These are phyloP conservation scores for Pachycephala philippinensis DNA, from an alignment of 2,113 vertebrate species.

Conservation along the genomic window DNA sequence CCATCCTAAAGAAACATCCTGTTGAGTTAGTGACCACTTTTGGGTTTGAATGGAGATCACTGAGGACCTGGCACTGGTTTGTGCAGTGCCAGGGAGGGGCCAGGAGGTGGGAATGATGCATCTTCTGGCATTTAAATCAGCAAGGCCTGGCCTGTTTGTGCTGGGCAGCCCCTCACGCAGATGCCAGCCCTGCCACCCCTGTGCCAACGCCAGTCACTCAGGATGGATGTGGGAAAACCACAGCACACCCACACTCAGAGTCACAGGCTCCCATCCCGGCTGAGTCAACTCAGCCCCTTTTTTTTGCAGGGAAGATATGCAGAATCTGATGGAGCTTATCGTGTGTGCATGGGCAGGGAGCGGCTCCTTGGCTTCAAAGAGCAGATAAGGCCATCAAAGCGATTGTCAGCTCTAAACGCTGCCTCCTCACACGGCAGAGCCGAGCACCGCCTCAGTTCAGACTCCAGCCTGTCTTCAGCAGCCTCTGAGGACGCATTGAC, in stretches of 20 bases:
- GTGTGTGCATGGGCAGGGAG: background rate
- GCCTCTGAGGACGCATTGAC: background rate
- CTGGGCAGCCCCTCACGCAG: background rate
- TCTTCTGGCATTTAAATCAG: background rate
- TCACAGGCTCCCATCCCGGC: background rate
- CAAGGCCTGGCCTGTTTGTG: background rate
- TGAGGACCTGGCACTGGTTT: background rate
- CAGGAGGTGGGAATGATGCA: rapidly evolving
- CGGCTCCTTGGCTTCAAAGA: slow-evolving; percentile 15
- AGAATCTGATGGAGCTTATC: slow-evolving; percentile 13
- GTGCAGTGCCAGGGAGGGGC: background rate
- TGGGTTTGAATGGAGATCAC: background rate
- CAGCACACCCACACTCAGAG: background rate
- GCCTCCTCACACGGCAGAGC: background rate
- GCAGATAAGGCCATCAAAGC: slow-evolving; percentile 40
- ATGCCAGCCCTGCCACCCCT: background rate
- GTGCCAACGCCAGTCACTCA: rapidly evolving
- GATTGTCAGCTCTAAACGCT: background rate
- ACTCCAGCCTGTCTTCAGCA: background rate
- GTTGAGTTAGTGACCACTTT: background rate
- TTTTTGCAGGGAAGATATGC: background rate
- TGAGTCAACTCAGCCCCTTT: slow-evolving; percentile 2
- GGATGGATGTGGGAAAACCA: background rate
- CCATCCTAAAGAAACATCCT: background rate
- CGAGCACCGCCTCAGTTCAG: background rate